Evolutionary conservation across 2,797 vertebrate genomes (phyloP).

Genomic region (Muscicapa comitata): DNA sequence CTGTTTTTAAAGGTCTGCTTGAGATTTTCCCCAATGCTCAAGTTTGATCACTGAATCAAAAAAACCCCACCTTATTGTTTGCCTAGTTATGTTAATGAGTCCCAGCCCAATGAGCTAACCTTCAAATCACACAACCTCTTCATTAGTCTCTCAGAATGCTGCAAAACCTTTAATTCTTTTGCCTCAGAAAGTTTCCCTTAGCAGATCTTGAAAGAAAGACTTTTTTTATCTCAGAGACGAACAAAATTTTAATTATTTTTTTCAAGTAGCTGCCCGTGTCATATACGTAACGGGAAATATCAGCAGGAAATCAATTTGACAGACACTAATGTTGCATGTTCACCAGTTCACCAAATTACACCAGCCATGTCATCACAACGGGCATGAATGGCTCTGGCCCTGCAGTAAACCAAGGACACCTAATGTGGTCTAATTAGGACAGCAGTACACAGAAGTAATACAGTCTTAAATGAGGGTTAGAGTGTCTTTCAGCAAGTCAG

Average conservation of each 20-base stretch:
- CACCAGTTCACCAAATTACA: constrained; percentile 9
- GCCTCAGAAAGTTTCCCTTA: constrained; percentile 1
- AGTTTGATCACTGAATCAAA: background rate
- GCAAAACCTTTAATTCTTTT: constrained; percentile 27
- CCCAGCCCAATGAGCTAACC: constrained; percentile 8
- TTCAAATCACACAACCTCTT: constrained; percentile 48
- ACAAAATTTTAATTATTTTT: constrained; percentile 48
- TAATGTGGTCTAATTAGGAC: constrained; percentile 40
- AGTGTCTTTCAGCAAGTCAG: background rate
- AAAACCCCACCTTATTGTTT: background rate
- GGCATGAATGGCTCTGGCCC: background rate
- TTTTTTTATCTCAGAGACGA: background rate
- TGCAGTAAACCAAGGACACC: background rate
- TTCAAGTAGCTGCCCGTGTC: background rate
- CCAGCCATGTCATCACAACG: background rate
- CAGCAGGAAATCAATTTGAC: constrained; percentile 27
- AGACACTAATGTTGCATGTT: constrained; percentile 21
- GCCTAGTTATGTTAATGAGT: constrained; percentile 40
- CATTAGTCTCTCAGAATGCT: constrained; percentile 24
- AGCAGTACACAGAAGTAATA: background rate
- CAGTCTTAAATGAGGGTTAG: constrained; percentile 28
- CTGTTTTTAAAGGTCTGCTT: background rate
- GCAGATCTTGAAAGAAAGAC: background rate
- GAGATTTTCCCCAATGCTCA: background rate
- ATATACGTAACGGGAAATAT: background rate